Conservation (phyloP, 2,113 vertebrate species). For the Piaya cayana region DNA sequence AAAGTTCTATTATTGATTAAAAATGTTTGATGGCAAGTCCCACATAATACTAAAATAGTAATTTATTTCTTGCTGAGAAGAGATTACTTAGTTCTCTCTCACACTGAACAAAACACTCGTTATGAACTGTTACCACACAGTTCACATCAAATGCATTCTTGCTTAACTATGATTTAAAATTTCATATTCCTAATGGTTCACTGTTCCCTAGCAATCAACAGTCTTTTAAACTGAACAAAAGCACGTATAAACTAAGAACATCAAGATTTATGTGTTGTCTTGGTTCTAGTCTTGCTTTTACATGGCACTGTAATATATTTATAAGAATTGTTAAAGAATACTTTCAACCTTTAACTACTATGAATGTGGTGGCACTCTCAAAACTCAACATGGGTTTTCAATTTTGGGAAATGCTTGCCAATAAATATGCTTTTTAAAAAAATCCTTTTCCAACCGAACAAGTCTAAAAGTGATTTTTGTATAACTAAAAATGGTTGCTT, state of each 20-base stretch:
- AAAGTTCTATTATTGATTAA: background rate
- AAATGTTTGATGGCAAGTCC: background rate
- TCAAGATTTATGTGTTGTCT: background rate
- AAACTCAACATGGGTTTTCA: background rate
- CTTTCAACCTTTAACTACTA: background rate
- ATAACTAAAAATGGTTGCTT: background rate
- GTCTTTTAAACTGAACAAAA: background rate
- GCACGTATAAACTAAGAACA: background rate
- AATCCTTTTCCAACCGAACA: background rate
- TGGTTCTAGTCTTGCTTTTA: background rate
- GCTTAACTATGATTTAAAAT: background rate
- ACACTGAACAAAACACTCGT: background rate
- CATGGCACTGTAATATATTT: background rate
- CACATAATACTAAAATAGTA: background rate
- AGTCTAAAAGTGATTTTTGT: background rate
- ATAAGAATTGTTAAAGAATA: background rate
- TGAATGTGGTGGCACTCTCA: background rate
- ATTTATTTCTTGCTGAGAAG: background rate
- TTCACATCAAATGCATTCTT: background rate
- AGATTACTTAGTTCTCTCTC: background rate
- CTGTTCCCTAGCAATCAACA: background rate
- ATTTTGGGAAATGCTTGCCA: background rate
- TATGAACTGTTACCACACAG: background rate
- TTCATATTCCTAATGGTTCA: background rate
- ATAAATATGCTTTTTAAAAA: background rate